phyloP scores from a whole-genome alignment of 1,140 invertebrate species.

The Condylostylus longicornis region DNA sequence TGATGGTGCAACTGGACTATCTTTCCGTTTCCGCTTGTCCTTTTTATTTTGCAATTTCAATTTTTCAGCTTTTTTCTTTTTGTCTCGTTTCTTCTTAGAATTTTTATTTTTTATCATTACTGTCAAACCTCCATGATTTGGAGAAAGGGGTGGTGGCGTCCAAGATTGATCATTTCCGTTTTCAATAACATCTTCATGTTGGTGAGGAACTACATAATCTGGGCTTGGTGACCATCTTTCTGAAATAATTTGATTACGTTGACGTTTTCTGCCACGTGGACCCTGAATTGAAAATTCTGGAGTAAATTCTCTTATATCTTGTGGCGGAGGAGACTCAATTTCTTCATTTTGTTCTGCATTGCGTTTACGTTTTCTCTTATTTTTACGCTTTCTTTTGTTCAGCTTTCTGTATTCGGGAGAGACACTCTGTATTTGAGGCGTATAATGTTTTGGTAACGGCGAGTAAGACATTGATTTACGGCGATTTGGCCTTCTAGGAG shows the following conservation, averaged over 20 bases:
- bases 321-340: too few species aligned
- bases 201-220: constrained; percentile 30
- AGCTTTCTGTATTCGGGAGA: neutral
- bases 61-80: constrained; percentile 43
- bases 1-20: constrained; percentile 42
- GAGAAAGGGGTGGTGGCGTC: constrained; percentile 31
- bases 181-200: constrained; percentile 14
- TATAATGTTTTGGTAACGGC: constrained; percentile 5
- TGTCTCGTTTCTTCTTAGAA: constrained; percentile 32
- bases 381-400: neutral
- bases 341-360: too few species aligned
- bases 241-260: constrained; percentile 3
- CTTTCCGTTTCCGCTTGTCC: constrained; percentile 37
- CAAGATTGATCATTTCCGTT: constrained; percentile 21
- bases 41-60: constrained; percentile 30
- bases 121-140: constrained; percentile 22
- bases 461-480: constrained; percentile 3
- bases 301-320: too few species aligned
- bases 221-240: constrained; percentile 15
- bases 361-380: too few species aligned
- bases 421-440: neutral
- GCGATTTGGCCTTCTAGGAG: neutral
- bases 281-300: neutral
- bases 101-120: constrained; percentile 34
- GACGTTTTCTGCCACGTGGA: constrained; percentile 11